Evolutionary conservation across 1,140 invertebrate species (phyloP), one percentile per base, ranked within the genome.

Genomic region (Phortica variegata): DNA sequence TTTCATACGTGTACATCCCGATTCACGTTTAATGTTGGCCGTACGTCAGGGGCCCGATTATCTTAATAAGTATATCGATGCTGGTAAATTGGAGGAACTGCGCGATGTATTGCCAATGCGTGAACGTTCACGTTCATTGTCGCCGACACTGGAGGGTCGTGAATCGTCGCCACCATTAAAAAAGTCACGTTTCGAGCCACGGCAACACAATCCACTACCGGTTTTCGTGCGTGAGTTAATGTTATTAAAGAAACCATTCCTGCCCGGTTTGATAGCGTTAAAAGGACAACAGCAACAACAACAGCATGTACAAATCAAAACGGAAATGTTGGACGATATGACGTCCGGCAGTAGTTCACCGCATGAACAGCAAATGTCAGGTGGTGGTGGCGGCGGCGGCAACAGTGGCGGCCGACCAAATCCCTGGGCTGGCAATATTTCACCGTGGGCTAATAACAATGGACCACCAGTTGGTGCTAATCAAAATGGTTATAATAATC

Each of bases 51-150:
- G 89, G n/a, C 81, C 84, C 12, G 82, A 88, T 31, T 85, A 85
- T 36, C 79, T 91, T 20, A 87, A 88, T 65, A 87, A 85, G 69
- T 84, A 84, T 48, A 85, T 91, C 13, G 82, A 85, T 54, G 85
- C 87, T 5, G 89, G 89, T 34, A 86, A 87, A 73, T 82, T 91
- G 45, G 86, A 88, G 71, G 87, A 90, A 65, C 58, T 91, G 20
- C 80, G 84, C 34, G 88, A 91, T 61, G 83, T 90, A 2, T 84
- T 88, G 58, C 85, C 79, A 38, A 80, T 79, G 46, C 79, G 83
- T 41, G 84, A 85, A 5, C 60, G 63, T n/a, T 78, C 61, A 0
- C 45, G 65, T 9, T 87, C 73, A 54, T 76, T 58, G 61, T 81
- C 46, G 61, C 76, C 61, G 55, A 72, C 51, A 43, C 41, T 61